These are phyloP conservation scores for Chaetophractus vellerosus DNA, from an alignment of 2,797 vertebrate species.

Conservation along the genomic window DNA sequence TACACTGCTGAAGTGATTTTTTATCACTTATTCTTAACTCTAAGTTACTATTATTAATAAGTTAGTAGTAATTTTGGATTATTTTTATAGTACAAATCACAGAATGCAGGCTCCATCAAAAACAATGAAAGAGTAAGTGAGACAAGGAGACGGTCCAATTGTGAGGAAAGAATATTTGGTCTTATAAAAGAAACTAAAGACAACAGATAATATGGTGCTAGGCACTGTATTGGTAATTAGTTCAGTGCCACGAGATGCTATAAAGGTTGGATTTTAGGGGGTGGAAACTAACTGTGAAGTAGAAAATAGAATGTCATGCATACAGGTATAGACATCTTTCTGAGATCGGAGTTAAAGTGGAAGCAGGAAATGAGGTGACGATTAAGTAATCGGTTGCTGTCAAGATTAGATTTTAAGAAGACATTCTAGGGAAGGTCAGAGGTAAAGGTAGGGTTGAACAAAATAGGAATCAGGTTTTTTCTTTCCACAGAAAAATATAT, in stretches of 20 bases:
- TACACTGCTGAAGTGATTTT: neutral
- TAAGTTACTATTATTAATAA: slow-evolving; percentile 4
- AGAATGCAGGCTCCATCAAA: neutral
- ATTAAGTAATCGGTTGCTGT: slow-evolving; percentile 72
- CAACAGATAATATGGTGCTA: neutral
- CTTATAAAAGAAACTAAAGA: slow-evolving; percentile 12
- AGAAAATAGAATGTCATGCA: slow-evolving; percentile 33
- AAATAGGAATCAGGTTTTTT: neutral
- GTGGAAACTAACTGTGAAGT: slow-evolving; percentile 51
- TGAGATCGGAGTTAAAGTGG: slow-evolving; percentile 64
- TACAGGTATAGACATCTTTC: slow-evolving; percentile 70
- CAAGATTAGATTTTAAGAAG: slow-evolving; percentile 52
- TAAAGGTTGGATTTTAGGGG: slow-evolving; percentile 29
- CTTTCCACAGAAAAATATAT: neutral
- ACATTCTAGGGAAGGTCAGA: slow-evolving; percentile 70
- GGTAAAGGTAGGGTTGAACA: slow-evolving; percentile 67
- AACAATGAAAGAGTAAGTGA: neutral
- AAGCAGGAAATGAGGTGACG: slow-evolving; percentile 69
- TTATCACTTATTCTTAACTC: neutral
- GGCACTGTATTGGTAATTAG: neutral
- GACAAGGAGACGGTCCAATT: neutral
- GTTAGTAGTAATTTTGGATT: neutral
- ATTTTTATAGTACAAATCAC: neutral
- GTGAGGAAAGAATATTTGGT: neutral
- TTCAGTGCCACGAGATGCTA: neutral